A percentile compares a stretch with the other conserved stretches of the same genome.
Evolutionary conservation across 2,888 invertebrate genomes (phyloP).

Genomic region (Nomada fabriciana): DNA sequence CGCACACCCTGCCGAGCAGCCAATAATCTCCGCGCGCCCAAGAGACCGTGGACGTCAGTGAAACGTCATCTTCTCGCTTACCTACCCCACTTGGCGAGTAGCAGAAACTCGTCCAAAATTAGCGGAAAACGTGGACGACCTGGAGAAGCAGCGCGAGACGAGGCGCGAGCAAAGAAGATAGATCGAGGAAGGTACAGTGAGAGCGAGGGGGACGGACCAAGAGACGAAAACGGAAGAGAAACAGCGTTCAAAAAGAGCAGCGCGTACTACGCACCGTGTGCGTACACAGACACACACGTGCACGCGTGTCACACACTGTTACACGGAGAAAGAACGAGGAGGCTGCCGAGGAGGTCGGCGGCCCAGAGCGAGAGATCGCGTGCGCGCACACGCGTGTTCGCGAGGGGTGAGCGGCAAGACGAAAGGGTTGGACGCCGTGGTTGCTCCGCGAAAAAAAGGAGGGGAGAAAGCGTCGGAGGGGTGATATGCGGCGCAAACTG

Average conservation of each 20-base stretch:
- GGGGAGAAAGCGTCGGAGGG: conserved; percentile 3
- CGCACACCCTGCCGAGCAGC: too few species aligned
- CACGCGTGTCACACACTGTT: background rate
- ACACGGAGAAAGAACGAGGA: conserved; percentile 1
- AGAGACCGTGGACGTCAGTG: background rate
- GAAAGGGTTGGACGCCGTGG: conserved; percentile 14
- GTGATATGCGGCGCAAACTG: conserved; percentile 4
- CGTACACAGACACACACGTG: too few species aligned
- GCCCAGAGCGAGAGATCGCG: background rate
- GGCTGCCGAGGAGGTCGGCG: conserved; percentile 63
- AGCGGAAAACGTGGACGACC: background rate
- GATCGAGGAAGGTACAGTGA: too few species aligned
- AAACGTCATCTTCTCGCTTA: background rate
- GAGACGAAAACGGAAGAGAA: too few species aligned
- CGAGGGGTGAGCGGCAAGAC: background rate
- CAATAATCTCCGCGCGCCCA: background rate
- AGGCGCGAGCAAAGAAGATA: background rate
- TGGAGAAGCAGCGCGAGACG: background rate
- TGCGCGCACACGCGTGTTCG: background rate
- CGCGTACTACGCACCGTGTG: background rate
- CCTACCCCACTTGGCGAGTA: conserved; percentile 12
- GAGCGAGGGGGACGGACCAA: too few species aligned
- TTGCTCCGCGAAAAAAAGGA: conserved; percentile 4
- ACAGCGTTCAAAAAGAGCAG: background rate
- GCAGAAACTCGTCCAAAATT: conserved; percentile 14